Conservation (phyloP, 2,888 invertebrate species). For the Melitaea athalia region DNA sequence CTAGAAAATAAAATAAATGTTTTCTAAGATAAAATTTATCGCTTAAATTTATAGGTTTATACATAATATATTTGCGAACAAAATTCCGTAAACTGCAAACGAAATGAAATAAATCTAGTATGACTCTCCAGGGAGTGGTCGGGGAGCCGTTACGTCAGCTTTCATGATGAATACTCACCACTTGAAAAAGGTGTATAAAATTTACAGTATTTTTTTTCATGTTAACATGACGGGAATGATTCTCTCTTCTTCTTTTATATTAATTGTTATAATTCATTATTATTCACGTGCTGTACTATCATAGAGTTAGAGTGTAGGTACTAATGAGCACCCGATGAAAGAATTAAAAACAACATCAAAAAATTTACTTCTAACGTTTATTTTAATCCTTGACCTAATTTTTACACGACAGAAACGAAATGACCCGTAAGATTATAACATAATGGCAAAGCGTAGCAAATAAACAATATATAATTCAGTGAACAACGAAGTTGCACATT, state of each 20-base stretch:
- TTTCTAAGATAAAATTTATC: constrained; percentile 8
- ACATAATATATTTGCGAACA: constrained; percentile 22
- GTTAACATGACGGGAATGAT: constrained; percentile 24
- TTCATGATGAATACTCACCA: constrained; percentile 35
- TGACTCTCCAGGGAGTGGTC: constrained; percentile 30
- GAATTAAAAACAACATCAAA: neutral
- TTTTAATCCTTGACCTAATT: constrained; percentile 48
- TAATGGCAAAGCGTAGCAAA: constrained; percentile 39
- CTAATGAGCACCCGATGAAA: neutral
- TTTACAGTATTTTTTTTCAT: constrained; percentile 30
- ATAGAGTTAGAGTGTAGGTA: no score
- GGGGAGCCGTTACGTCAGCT: constrained; percentile 31
- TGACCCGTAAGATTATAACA: constrained; percentile 52
- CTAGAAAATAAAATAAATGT: neutral
- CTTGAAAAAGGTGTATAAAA: constrained; percentile 31
- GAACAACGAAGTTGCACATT: constrained; percentile 48
- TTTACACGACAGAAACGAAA: constrained; percentile 46
- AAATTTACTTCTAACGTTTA: constrained; percentile 12
- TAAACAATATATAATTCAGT: constrained; percentile 47
- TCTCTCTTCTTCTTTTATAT: constrained; percentile 9
- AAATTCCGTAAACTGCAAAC: constrained; percentile 30
- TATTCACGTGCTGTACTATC: neutral
- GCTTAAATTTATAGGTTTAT: constrained; percentile 7
- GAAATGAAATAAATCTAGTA: constrained; percentile 32
- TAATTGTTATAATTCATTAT: neutral